phyloP scores from a whole-genome alignment of 1,140 invertebrate genomes.

The Lepidotrigona ventralis region DNA sequence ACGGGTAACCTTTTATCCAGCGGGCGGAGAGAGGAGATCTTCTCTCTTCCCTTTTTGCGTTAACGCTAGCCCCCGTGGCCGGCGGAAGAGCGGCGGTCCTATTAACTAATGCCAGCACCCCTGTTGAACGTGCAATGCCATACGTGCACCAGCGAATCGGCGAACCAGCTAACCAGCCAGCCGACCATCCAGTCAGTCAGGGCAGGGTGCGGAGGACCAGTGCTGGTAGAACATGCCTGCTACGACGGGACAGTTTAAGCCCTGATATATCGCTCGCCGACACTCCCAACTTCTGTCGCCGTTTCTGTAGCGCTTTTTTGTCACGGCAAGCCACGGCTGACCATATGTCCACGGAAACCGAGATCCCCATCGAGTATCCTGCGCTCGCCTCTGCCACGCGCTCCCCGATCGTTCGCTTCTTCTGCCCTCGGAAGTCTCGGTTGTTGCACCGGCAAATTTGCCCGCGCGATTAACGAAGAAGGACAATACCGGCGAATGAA shows the following conservation, averaged over 20 bases:
- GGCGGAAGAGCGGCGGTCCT: slow-evolving; percentile 51
- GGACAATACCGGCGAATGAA: too few relatives aligned
- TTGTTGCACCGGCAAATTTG: neutral
- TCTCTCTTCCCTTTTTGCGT: slow-evolving; percentile 58
- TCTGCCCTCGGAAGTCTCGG: neutral
- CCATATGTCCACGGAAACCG: slow-evolving; percentile 78
- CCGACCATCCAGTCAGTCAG: slow-evolving; percentile 47
- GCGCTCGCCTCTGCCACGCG: slow-evolving; percentile 14
- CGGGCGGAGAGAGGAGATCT: slow-evolving; percentile 16
- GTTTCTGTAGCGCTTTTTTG: slow-evolving; percentile 77
- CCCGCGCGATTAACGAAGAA: too few relatives aligned
- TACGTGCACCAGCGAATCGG: slow-evolving; percentile 70
- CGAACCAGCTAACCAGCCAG: slow-evolving; percentile 38
- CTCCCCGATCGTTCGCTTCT: slow-evolving; percentile 34
- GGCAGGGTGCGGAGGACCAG: slow-evolving; percentile 58
- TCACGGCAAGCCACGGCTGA: slow-evolving; percentile 71
- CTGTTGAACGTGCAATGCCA: slow-evolving; percentile 67
- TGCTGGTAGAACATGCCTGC: slow-evolving; percentile 71
- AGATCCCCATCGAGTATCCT: slow-evolving; percentile 45
- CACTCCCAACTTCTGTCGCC: slow-evolving; percentile 81
- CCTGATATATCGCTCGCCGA: slow-evolving; percentile 80
- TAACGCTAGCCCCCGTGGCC: slow-evolving; percentile 54
- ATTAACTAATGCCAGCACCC: slow-evolving; percentile 78
- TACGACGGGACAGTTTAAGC: slow-evolving; percentile 79
- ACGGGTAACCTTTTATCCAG: slow-evolving; percentile 54